Percentiles rank a stretch among this genome's conserved stretches.
phyloP scores from a whole-genome alignment of 2,888 invertebrate genomes.

The Tuta absoluta region DNA sequence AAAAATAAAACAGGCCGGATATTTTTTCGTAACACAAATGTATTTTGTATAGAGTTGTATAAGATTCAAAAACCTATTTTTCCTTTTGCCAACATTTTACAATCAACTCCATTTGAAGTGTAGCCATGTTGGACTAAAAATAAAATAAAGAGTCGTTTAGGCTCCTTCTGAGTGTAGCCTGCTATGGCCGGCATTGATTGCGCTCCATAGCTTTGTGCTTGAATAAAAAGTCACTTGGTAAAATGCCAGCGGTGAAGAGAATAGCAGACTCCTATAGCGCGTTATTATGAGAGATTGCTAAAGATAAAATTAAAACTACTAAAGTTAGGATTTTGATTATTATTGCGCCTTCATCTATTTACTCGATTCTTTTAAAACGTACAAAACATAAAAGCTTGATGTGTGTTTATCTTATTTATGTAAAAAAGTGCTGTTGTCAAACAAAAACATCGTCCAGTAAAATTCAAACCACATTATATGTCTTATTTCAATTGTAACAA shows the following conservation, averaged over 20 bases:
- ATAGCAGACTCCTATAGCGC: slow-evolving; percentile 52
- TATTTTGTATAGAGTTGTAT: not conserved
- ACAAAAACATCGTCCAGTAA: no score
- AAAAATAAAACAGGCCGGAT: slow-evolving; percentile 10
- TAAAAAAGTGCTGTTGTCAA: no score
- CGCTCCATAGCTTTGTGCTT: slow-evolving; percentile 65
- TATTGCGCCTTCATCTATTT: no score
- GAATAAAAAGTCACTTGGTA: slow-evolving; percentile 75
- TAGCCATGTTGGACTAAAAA: slow-evolving; percentile 52
- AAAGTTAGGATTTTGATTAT: no score
- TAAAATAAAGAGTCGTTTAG: slow-evolving; percentile 59
- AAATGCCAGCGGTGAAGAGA: slow-evolving; percentile 75
- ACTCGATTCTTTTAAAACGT: not conserved
- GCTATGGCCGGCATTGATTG: slow-evolving; percentile 66
- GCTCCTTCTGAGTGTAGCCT: slow-evolving; percentile 50
- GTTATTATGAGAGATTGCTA: slow-evolving; percentile 57
- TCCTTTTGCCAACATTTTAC: not conserved
- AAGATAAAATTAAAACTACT: no score
- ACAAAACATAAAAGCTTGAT: no score
- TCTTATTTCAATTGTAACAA: no score
- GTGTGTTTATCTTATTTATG: not conserved
- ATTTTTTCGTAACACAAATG: not conserved
- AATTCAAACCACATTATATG: no score
- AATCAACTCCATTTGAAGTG: slow-evolving; percentile 1
- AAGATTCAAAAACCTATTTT: not conserved